Base-by-base conservation (phyloP, 2,888 invertebrate genomes). In the Linnaemya vulpina region DNA sequence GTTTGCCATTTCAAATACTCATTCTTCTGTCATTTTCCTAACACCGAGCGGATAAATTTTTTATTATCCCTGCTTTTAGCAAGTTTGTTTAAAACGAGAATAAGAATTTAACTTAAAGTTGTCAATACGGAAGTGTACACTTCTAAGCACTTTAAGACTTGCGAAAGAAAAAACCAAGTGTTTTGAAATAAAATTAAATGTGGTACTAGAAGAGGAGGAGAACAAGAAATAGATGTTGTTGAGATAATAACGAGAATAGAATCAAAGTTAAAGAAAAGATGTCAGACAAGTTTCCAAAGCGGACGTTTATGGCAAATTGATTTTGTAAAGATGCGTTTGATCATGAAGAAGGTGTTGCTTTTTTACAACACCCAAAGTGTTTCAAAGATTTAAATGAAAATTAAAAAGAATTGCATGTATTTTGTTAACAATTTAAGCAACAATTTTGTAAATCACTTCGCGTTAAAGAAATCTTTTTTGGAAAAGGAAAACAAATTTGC, bases 91-190 rank as follows among this genome's bases (percentile, higher is more conserved):
- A 8, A 20, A 22, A 30, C 0, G 22, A 38, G 15, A 5, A 25
- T 11, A 30, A 25, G 11, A 68, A 7, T 3, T 40, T 40, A 38
- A 67, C 40, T 67, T 46, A 25, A 73, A 80, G 65, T 30, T 73
- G 70, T 73, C 73, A 79, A 65, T 79, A 73, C n/a, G 73, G 46
- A 63, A 63, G 35, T 55, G 46, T 55, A 35, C 46, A 17, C 25
- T 22, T 30, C 17, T 73, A 58, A 80, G 63, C 30, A 58, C 25
- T 73, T 81, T 81, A 62, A 68, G 38, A 62, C 74, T 68, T 63
- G 58, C 20, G 35, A 76, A 74, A 70, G 38, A 70, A 58, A 74
- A 70, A n/a, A 62, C 3, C 62, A 84, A 76, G 67, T 76, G 46
- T 62, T 67, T 22, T 0, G 51, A 76, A 60, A 58, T 83, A 25